Evolutionary conservation across 2,113 vertebrate genomes (phyloP), one percentile per base, ranked within the genome.

Genomic region (Amblyornis subalaris): DNA sequence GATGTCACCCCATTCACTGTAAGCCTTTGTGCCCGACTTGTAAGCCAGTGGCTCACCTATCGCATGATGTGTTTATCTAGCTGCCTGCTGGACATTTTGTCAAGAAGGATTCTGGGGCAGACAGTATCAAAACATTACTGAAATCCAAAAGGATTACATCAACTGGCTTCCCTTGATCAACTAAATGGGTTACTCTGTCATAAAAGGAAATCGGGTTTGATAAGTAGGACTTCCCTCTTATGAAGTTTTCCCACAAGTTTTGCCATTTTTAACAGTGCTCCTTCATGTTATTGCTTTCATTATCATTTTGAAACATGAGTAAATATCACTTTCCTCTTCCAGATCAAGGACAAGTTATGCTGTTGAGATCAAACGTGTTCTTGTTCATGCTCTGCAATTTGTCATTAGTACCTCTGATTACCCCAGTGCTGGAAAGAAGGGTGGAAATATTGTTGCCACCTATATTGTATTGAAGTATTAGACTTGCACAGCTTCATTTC

Each of bases 371-470:
- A 5, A 92, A 79, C 60, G 42, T 94, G 79, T 77, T 96, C 67
- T 71, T 86, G 28, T 53, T 86, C 40, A 42, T 72, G 57, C 55
- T 86, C 92, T 91, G 55, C 60, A 94, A 61, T 94, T 94, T 84
- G 55, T 88, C 67, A 74, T 28, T 84, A 86, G 93, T 33, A 47
- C 26, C 61, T 84, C 40, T 93, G 55, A 96, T 94, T 78, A 74
- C 83, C 19, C 44, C 45, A 67, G 45, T 57, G n/a, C 40, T 72
- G 24, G 64, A 82, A 58, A 80, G 33, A 57, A 70, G 15, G 26
- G 16, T 57, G 69, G 58, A 72, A 28, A 48, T 77, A 67, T 25
- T 86, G 50, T 44, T 91, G 57, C 12, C 28, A 71, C 33, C 17
- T 36, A 45, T 74, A 70, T 16, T 60, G 45, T 67, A 53, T 72